A percentile compares a stretch with the other conserved stretches of the same genome.
Evolutionary conservation across 1,140 invertebrate species (phyloP).

Genomic region (Akabosia matsudoensis): DNA sequence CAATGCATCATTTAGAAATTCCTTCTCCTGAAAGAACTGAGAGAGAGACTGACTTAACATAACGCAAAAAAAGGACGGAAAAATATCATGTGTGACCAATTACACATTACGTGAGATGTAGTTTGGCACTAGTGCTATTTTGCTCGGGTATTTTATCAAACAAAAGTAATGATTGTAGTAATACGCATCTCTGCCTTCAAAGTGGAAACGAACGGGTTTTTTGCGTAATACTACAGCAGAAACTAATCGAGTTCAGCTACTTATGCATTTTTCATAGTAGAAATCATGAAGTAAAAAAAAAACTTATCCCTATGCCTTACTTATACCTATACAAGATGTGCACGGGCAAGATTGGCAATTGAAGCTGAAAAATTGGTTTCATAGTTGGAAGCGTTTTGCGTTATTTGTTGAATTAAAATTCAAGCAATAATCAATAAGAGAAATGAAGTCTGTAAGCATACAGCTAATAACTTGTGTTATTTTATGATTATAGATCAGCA

Average conservation of each 20-base stretch:
- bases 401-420: too few relatives aligned
- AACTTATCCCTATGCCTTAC: too few relatives aligned
- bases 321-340: too few relatives aligned
- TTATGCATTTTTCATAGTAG: background rate
- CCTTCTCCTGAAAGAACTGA: background rate
- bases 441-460: too few relatives aligned
- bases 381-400: too few relatives aligned
- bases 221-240: background rate
- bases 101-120: background rate
- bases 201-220: background rate
- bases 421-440: too few relatives aligned
- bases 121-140: background rate
- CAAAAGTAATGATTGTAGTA: background rate
- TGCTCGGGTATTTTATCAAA: background rate
- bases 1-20: too few relatives aligned
- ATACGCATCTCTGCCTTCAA: background rate
- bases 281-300: too few relatives aligned
- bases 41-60: background rate
- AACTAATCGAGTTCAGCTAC: background rate
- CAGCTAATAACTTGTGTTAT: too few relatives aligned
- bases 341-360: too few relatives aligned
- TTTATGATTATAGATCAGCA: slow-evolving; percentile 70
- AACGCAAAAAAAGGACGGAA: background rate
- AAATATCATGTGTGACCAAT: slow-evolving; percentile 19
- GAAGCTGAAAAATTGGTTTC: too few relatives aligned